Base-by-base conservation (phyloP, 1,140 invertebrate genomes). In the Solenopsis fugax region DNA sequence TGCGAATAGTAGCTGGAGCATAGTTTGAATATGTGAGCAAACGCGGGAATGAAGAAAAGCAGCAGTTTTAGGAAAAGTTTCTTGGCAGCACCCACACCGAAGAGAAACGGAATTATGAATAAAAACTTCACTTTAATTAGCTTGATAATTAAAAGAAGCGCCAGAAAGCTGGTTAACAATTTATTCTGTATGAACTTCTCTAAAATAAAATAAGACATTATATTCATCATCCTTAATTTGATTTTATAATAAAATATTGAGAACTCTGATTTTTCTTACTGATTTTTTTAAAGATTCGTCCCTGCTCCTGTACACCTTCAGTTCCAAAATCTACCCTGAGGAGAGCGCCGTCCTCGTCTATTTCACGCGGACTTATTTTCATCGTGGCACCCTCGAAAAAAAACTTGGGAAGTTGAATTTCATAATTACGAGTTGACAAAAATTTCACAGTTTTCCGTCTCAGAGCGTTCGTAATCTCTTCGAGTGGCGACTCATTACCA, bases 11-110 rank as follows among this genome's bases (percentile, higher is more conserved):
- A 98, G 94, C 97, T 97, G 13, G 97, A 97, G 93, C 98, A 98
- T 1, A 98, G 95, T 92, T 98, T 98, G 95, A 98, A 98, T 86
- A 98, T 96, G 92, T 98, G 97, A 71, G 97, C 96, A 58, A 98
- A 94, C 0, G 97, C 97, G 0, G 98, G 98, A 92, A 98, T 97
- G 7, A 98, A 92, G 96, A 98, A 98, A 1, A 98, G 96, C 24
- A 98, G 93, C 48, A 98, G 95, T 91, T 98, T 98, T 5, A 98
- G 95, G 88, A 98, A 96, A 77, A 98, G 94, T 93, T 98, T 98
- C 94, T 98, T 98, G 2, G 97, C 97, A 0, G 97, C 96, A 1
- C 97, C 97, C 5, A 97, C 96, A 1, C 98, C 98, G 80, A 98
- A 96, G 4, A 98, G 92, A 58, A 97, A 94, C 0, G 97, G 97